phyloP scores from a whole-genome alignment of 2,113 vertebrate species.

The Miniopterus natalensis region DNA sequence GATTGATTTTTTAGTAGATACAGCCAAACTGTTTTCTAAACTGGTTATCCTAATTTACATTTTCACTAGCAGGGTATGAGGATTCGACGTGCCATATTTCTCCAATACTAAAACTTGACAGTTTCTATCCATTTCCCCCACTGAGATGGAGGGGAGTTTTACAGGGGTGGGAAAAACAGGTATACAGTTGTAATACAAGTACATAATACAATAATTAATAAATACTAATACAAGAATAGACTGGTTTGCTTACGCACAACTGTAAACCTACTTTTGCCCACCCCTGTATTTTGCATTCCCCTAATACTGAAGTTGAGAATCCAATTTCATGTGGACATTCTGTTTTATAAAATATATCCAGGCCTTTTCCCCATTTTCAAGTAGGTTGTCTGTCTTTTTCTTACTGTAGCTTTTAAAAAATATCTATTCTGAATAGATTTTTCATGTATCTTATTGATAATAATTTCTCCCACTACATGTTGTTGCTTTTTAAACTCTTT shows the following conservation, averaged over 20 bases:
- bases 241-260: neutral
- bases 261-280: neutral
- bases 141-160: neutral
- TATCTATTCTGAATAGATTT: neutral
- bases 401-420: neutral
- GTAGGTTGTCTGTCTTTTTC: neutral
- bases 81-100: neutral
- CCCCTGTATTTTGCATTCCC: neutral
- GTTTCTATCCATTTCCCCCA: neutral
- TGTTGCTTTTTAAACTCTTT: neutral
- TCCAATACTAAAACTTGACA: neutral
- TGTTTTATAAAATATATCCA: neutral
- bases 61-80: neutral
- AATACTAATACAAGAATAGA: neutral
- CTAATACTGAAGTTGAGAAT: neutral
- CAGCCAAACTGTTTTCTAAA: neutral
- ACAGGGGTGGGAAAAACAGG: neutral
- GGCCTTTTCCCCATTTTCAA: neutral
- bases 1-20: neutral
- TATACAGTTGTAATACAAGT: neutral
- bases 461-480: neutral
- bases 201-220: neutral
- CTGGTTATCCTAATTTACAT: neutral
- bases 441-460: neutral
- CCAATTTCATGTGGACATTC: neutral